Conservation (phyloP, 2,797 vertebrate species). For the Gouania willdenowi region DNA sequence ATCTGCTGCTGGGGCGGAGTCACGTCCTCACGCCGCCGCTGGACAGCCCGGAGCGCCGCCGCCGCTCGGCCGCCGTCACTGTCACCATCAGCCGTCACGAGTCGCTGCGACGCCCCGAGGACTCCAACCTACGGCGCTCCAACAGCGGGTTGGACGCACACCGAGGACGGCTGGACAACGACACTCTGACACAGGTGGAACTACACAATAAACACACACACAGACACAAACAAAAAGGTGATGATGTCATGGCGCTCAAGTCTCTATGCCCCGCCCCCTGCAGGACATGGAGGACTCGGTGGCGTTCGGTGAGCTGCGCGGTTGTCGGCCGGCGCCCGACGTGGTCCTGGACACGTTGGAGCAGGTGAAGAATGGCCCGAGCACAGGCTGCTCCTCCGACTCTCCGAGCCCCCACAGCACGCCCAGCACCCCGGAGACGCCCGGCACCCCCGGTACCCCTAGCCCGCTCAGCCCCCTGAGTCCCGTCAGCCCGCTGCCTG, state of each 20-base stretch:
- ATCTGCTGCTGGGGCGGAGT: constrained; percentile 84
- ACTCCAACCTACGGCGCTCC: constrained; percentile 91
- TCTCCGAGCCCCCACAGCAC: constrained; percentile 78
- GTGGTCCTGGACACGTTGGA: constrained; percentile 97
- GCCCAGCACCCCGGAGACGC: constrained; percentile 76
- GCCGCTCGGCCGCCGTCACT: constrained; percentile 84
- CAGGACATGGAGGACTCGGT: constrained; percentile 98
- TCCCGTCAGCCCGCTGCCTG: constrained; percentile 89
- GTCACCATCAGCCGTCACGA: constrained; percentile 90
- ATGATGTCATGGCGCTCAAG: no score
- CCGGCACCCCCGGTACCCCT: constrained; percentile 69
- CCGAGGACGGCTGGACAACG: constrained; percentile 84
- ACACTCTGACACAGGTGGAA: constrained; percentile 89
- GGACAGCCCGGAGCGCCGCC: constrained; percentile 89
- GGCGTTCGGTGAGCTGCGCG: constrained; percentile 90
- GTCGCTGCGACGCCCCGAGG: constrained; percentile 87
- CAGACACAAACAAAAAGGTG: no score
- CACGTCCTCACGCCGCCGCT: constrained; percentile 75
- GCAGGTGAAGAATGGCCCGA: constrained; percentile 83
- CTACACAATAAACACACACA: no score
- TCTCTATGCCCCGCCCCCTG: not conserved
- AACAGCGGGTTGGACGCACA: constrained; percentile 90
- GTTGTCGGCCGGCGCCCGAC: constrained; percentile 87
- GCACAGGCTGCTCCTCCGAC: constrained; percentile 76
- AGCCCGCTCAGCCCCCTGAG: constrained; percentile 90